Conservation (phyloP, 1,140 invertebrate genomes). For the Neoseiulus cucumeris region DNA sequence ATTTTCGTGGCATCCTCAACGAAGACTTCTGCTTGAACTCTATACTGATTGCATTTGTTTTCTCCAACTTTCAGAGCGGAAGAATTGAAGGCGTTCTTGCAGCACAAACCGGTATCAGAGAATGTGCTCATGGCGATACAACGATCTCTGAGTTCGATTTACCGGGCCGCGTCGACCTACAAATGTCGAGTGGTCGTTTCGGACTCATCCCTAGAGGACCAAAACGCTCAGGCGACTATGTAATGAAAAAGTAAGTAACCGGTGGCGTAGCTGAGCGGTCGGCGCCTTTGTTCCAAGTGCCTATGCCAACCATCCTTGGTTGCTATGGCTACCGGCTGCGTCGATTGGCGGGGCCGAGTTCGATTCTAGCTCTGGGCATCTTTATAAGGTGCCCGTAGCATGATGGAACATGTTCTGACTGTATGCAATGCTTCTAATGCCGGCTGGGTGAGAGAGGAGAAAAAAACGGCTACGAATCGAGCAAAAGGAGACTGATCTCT, state of each 20-base stretch:
- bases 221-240: neutral
- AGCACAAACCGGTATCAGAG: neutral
- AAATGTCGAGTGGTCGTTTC: neutral
- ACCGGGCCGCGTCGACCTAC: neutral
- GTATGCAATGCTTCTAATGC: too few species aligned
- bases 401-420: too few species aligned
- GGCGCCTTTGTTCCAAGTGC: neutral
- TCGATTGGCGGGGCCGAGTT: neutral
- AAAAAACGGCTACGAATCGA: too few species aligned
- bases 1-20: too few species aligned
- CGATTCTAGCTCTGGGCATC: too few species aligned
- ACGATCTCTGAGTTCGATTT: neutral
- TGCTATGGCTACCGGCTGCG: neutral
- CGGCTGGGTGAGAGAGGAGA: too few species aligned
- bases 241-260: neutral
- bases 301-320: neutral
- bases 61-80: neutral
- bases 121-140: neutral
- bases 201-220: neutral
- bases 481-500: too few species aligned
- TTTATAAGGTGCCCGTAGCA: too few species aligned
- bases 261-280: neutral
- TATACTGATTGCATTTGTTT: neutral
- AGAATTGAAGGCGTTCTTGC: neutral
- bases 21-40: too few species aligned